A percentile compares a stretch with the other conserved stretches of the same genome.
phyloP scores from a whole-genome alignment of 2,113 vertebrate genomes.

The Fulmarus glacialis region DNA sequence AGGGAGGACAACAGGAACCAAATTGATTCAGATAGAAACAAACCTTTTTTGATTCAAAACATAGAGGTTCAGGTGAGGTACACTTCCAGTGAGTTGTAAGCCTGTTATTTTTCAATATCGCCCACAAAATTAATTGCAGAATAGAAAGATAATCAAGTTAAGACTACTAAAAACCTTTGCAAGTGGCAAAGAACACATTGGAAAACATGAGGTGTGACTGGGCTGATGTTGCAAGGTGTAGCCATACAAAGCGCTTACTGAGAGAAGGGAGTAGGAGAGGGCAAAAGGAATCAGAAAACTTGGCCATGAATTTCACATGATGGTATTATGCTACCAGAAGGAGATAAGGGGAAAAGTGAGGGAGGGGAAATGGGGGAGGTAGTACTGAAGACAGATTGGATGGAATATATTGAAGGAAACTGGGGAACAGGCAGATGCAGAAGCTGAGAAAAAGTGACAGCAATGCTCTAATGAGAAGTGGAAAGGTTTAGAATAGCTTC shows the following conservation, averaged over 20 bases:
- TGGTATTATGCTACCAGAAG: neutral
- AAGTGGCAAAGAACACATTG: neutral
- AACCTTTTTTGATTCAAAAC: neutral
- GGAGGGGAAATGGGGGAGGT: neutral
- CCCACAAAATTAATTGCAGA: neutral
- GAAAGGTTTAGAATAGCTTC: conserved; percentile 4
- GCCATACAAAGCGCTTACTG: neutral
- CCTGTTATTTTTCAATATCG: neutral
- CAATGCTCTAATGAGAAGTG: conserved; percentile 26
- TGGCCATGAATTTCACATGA: neutral
- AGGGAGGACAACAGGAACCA: neutral
- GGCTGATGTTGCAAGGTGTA: neutral
- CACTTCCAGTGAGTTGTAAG: neutral
- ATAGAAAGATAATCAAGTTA: neutral
- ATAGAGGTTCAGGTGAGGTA: neutral
- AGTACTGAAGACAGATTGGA: neutral
- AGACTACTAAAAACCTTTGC: neutral
- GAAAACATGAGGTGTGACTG: neutral
- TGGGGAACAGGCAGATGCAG: neutral
- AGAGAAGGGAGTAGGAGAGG: neutral
- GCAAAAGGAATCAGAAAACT: neutral
- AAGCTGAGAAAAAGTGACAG: conserved; percentile 22
- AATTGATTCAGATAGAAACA: neutral
- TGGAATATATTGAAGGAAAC: conserved; percentile 20
- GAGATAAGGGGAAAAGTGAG: neutral